Base-by-base conservation (phyloP, 1,140 invertebrate genomes). In the Pseudomyrmex dendroicus region DNA sequence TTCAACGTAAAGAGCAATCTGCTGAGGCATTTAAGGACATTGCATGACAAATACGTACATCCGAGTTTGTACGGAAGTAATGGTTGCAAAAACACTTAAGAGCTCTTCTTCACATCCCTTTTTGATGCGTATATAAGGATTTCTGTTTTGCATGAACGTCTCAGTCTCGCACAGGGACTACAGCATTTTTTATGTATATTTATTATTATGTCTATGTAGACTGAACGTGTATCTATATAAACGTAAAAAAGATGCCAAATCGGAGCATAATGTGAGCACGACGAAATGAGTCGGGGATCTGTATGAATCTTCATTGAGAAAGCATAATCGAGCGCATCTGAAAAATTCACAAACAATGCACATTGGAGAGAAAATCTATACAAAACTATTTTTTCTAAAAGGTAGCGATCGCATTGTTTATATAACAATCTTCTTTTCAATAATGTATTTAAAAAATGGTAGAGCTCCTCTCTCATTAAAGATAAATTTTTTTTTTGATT, bases 1-100 rank as follows among this genome's bases (percentile, higher is more conserved):
- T 97, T 97, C 92, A 97, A 97, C 91, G 97, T 97, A 78, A 97
- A 97, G 92, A 97, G 96, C 83, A 97, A 97, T 92, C 92, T 97
- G 64, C 91, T 97, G 57, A 95, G 96, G 84, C 96, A 97, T 92
- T 92, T 97, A 91, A 95, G 96, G 92, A 97, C 96, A 56, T 91
- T 96, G 77, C 96, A 96, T 93, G 96, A 96, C 89, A 96, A 96
- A 92, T 95, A 96, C 67, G 94, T 95, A 61, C 95, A 95, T 91
- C 94, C 95, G n/a, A 94, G 93, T 84, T 88, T 94, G n/a, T 94
- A 94, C 63, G 94, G 93, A 20, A 94, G 93, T 77, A 94, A 94
- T 68, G 93, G 94, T 50, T 94, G 91, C 84, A 93, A 92, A 77
- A 94, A 94, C 89, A 83, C 89, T 87, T 92, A 92, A 77, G 89